A percentile compares a stretch with the other conserved stretches of the same genome.
phyloP scores from a whole-genome alignment of 1,140 invertebrate genomes.

The Trichonephila clavipes region DNA sequence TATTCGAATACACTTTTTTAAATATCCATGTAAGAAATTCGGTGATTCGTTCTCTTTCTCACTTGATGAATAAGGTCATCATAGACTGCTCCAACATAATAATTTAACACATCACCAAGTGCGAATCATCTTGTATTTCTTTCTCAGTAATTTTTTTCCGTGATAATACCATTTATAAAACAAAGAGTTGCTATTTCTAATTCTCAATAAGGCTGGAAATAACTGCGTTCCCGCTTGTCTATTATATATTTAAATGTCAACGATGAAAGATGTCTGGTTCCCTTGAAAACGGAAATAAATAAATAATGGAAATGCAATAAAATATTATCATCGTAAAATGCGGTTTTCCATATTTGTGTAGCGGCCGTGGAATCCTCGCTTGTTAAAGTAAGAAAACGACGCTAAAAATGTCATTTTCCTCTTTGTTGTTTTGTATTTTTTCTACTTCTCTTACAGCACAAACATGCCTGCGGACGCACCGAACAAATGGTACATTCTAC shows the following conservation, averaged over 20 bases:
- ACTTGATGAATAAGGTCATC: too few relatives aligned
- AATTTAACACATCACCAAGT: neutral
- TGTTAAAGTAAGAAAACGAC: constrained; percentile 56
- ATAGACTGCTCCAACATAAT: neutral
- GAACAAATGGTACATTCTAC: constrained; percentile 54
- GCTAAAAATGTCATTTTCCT: constrained; percentile 59
- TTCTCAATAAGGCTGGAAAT: constrained; percentile 32
- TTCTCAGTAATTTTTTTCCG: neutral
- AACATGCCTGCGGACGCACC: constrained; percentile 22
- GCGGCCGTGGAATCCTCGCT: constrained; percentile 45
- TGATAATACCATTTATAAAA: constrained; percentile 13
- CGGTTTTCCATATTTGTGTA: constrained; percentile 43
- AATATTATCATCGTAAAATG: constrained; percentile 65
- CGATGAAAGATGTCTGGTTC: constrained; percentile 34
- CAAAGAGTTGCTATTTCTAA: neutral
- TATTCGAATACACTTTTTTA: too few relatives aligned
- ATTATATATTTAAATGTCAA: constrained; percentile 40
- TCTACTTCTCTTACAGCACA: neutral
- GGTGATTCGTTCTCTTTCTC: too few relatives aligned
- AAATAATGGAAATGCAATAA: constrained; percentile 48
- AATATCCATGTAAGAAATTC: too few relatives aligned
- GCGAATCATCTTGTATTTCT: neutral
- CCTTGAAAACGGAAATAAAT: constrained; percentile 45
- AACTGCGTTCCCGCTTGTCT: constrained; percentile 13
- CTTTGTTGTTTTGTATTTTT: neutral